These are phyloP conservation scores for Tridacna crocea DNA, from an alignment of 2,888 invertebrate genomes.

Conservation along the genomic window DNA sequence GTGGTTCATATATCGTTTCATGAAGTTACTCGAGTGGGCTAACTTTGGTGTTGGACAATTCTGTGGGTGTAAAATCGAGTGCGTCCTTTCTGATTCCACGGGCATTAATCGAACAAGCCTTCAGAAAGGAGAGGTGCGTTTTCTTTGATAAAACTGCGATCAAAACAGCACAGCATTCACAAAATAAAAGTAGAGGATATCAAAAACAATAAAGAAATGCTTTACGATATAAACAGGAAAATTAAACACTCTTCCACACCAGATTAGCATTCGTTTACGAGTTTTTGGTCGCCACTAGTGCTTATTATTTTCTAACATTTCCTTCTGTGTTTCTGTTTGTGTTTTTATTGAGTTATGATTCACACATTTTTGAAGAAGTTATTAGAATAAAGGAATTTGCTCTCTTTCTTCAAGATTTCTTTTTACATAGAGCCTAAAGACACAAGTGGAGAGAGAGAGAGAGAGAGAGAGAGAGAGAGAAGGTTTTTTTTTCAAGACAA, in stretches of 20 bases:
- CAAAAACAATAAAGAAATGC: slow-evolving; percentile 15
- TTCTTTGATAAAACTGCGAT: slow-evolving; percentile 15
- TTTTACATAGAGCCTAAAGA: too few relatives aligned
- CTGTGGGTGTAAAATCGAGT: slow-evolving; percentile 32
- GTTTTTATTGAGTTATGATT: neutral
- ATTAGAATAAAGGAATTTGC: neutral
- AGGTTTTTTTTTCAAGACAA: too few relatives aligned
- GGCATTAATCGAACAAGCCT: slow-evolving; percentile 24
- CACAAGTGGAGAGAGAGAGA: too few relatives aligned
- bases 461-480: too few relatives aligned
- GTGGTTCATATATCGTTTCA: slow-evolving; percentile 5
- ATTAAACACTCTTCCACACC: slow-evolving; percentile 14
- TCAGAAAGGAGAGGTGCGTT: slow-evolving; percentile 14
- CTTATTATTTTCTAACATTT: neutral
- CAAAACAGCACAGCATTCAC: slow-evolving; percentile 6
- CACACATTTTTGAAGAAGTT: neutral
- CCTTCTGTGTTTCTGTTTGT: neutral
- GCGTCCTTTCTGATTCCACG: slow-evolving; percentile 20
- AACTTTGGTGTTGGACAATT: slow-evolving; percentile 29
- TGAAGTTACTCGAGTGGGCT: slow-evolving; percentile 23
- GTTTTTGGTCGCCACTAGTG: neutral
- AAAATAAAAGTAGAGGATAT: slow-evolving; percentile 14
- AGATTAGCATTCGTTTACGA: slow-evolving; percentile 12
- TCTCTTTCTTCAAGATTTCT: too few relatives aligned
- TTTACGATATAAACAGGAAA: slow-evolving; percentile 9